These are phyloP conservation scores for Drosophila cardini DNA, from an alignment of 1,140 invertebrate species.

Conservation along the genomic window DNA sequence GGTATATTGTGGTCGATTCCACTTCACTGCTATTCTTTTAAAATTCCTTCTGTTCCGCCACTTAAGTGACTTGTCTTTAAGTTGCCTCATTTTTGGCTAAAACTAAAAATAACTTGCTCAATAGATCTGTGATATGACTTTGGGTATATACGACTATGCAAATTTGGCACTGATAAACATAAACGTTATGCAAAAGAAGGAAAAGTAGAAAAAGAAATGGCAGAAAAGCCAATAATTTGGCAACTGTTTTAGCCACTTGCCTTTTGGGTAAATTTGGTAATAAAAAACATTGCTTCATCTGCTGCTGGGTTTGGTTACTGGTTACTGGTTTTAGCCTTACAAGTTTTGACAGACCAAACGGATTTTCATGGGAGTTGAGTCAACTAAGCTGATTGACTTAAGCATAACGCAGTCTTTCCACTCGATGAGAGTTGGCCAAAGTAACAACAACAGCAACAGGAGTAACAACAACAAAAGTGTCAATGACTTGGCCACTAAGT, in stretches of 20 bases:
- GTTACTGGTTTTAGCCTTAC: conserved; percentile 30
- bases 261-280: conserved; percentile 12
- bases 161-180: conserved; percentile 16
- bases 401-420: conserved; percentile 34
- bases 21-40: neutral
- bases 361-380: conserved; percentile 15
- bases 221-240: neutral
- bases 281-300: conserved; percentile 6
- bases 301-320: neutral
- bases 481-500: conserved; percentile 57
- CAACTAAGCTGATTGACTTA: conserved; percentile 68
- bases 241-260: neutral
- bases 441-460: conserved; percentile 23
- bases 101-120: conserved; percentile 21
- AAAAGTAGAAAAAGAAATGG: neutral
- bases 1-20: neutral
- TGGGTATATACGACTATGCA: conserved; percentile 13
- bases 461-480: conserved; percentile 45
- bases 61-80: conserved; percentile 6
- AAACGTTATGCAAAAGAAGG: conserved; percentile 6
- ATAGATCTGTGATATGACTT: conserved; percentile 26
- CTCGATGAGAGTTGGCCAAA: conserved; percentile 57
- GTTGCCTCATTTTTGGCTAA: neutral
- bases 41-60: neutral
- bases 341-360: conserved; percentile 46